These are phyloP conservation scores for Diarsia brunnea DNA, from an alignment of 2,888 invertebrate genomes.

Conservation along the genomic window DNA sequence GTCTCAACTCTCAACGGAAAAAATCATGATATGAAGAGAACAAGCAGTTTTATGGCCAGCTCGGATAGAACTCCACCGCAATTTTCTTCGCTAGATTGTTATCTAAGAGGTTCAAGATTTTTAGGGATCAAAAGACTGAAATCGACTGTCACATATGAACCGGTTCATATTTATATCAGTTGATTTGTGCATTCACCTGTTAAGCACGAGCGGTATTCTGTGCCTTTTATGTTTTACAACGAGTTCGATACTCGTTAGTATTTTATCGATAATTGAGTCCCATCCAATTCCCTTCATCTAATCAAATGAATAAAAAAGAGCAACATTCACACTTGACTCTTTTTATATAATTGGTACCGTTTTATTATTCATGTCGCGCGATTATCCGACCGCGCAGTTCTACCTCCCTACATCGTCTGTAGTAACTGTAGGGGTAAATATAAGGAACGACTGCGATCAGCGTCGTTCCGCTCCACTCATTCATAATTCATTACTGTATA, in stretches of 20 bases:
- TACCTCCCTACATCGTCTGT: constrained; percentile 2
- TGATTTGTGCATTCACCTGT: constrained; percentile 7
- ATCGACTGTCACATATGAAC: too few relatives aligned
- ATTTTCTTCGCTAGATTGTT: constrained; percentile 18
- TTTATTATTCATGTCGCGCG: constrained; percentile 43
- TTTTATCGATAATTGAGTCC: background rate
- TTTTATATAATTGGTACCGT: constrained; percentile 33
- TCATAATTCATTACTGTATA: constrained; percentile 21
- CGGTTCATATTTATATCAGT: background rate
- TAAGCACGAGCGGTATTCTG: background rate
- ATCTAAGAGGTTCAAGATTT: constrained; percentile 13
- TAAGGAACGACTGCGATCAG: background rate
- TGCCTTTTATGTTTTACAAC: background rate
- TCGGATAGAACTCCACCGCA: constrained; percentile 25
- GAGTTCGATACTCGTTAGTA: background rate
- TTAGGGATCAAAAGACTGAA: constrained; percentile 8
- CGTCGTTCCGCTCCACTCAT: constrained; percentile 9
- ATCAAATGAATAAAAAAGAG: background rate
- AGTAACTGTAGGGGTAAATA: constrained; percentile 12
- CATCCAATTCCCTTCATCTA: too few relatives aligned
- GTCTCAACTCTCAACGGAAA: constrained; percentile 19
- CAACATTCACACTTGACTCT: constrained; percentile 10
- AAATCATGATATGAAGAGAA: constrained; percentile 44
- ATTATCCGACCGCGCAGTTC: constrained; percentile 13
- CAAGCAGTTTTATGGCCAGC: constrained; percentile 37